Evolutionary conservation across 2,888 invertebrate genomes (phyloP).

Genomic region (Serrognathus titanus): DNA sequence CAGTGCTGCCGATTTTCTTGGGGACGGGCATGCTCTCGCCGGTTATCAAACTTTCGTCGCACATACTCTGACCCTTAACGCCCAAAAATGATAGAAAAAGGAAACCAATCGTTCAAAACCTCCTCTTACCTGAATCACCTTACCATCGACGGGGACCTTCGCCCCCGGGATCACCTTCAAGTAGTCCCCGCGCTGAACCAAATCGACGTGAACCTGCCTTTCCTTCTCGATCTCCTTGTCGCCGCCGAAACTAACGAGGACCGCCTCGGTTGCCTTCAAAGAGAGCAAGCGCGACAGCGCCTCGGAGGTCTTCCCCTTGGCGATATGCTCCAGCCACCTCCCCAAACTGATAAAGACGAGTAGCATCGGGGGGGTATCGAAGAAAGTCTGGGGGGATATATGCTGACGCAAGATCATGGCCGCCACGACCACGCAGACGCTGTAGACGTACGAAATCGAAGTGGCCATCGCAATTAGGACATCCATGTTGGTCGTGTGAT

Average conservation of each 20-base stretch:
- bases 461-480: conserved; percentile 98
- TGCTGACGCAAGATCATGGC: conserved; percentile 77
- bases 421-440: conserved; percentile 75
- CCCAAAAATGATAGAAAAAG: neutral
- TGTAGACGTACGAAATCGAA: conserved; percentile 89
- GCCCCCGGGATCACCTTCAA: conserved; percentile 90
- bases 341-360: conserved; percentile 96
- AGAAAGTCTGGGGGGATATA: conserved; percentile 93
- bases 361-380: conserved; percentile 99
- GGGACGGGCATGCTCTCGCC: conserved; percentile 97
- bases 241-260: conserved; percentile 73
- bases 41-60: conserved; percentile 95
- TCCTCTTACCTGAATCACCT: conserved; percentile 59
- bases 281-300: conserved; percentile 91
- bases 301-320: conserved; percentile 98
- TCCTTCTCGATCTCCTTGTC: conserved; percentile 65
- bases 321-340: conserved; percentile 96
- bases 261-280: conserved; percentile 92
- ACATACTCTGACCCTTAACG: conserved; percentile 75
- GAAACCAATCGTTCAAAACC: too few species aligned
- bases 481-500: conserved; percentile 97
- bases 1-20: conserved; percentile 80
- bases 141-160: conserved; percentile 96
- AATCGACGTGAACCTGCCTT: conserved; percentile 79
- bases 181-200: conserved; percentile 88